These are phyloP conservation scores for Epirrhoe tristata DNA, from an alignment of 2,888 invertebrate species.

Conservation along the genomic window DNA sequence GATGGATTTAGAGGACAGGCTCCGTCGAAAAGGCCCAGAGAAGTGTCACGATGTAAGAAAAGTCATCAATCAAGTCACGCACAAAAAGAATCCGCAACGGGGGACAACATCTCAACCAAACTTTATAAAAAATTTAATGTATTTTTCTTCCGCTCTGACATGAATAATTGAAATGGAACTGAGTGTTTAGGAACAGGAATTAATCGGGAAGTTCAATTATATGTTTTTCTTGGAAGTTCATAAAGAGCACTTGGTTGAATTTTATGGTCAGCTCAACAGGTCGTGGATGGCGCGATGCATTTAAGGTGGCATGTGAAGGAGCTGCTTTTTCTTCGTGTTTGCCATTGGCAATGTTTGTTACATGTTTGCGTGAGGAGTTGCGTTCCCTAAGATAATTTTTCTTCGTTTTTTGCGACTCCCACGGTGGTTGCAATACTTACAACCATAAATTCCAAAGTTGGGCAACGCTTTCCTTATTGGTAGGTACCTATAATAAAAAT, in stretches of 20 bases:
- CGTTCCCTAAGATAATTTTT: slow-evolving; percentile 21
- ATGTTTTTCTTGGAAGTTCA: slow-evolving; percentile 37
- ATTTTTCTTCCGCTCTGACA: slow-evolving; percentile 60
- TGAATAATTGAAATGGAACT: slow-evolving; percentile 62
- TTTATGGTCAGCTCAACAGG: slow-evolving; percentile 35
- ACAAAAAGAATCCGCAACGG: slow-evolving; percentile 66
- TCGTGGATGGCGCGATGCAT: slow-evolving; percentile 29
- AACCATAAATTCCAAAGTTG: not conserved
- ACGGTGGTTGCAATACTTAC: slow-evolving; percentile 20
- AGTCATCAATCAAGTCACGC: slow-evolving; percentile 75
- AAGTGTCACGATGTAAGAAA: slow-evolving; percentile 70
- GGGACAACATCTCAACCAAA: slow-evolving; percentile 63
- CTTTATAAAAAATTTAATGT: slow-evolving; percentile 63
- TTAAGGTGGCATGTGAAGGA: slow-evolving; percentile 29
- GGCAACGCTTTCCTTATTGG: not conserved
- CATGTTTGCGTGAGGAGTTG: slow-evolving; percentile 32
- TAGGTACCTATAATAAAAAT: too few relatives aligned
- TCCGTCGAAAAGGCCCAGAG: slow-evolving; percentile 57
- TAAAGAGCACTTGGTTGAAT: slow-evolving; percentile 38
- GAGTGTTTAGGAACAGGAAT: slow-evolving; percentile 50
- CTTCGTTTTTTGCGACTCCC: slow-evolving; percentile 24
- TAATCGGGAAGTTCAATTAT: slow-evolving; percentile 46
- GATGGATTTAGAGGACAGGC: slow-evolving; percentile 61
- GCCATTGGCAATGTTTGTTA: slow-evolving; percentile 34
- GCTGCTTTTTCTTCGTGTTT: slow-evolving; percentile 32